Conservation (phyloP, 2,113 vertebrate species). For the Thalassoma bifasciatum region DNA sequence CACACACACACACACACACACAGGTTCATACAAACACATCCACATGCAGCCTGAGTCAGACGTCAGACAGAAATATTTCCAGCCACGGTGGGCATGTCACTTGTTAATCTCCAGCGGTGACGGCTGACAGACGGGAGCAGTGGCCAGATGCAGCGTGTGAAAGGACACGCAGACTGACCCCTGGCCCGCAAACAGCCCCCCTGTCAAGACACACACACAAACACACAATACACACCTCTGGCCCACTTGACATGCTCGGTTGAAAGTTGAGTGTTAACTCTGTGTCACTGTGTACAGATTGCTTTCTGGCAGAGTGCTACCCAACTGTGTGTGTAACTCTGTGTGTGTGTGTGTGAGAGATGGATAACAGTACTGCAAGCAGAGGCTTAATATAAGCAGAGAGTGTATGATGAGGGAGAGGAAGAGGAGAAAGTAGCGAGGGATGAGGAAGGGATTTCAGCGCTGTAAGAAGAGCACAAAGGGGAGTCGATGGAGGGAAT, state of each 20-base stretch:
- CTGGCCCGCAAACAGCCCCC: neutral
- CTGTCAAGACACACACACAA: constrained; percentile 15
- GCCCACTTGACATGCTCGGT: constrained; percentile 20
- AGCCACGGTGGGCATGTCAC: constrained; percentile 65
- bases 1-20: constrained; percentile 18
- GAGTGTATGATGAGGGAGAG: constrained; percentile 5
- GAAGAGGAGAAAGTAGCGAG: constrained; percentile 5
- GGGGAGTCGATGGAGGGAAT: constrained; percentile 1
- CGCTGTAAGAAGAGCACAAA: constrained; percentile 18
- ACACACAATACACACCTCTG: constrained; percentile 29
- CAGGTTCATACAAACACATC: constrained; percentile 13
- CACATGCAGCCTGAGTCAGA: constrained; percentile 16
- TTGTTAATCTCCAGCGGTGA: constrained; percentile 77
- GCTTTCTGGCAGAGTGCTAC: constrained; percentile 6
- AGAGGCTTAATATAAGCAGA: constrained; percentile 10
- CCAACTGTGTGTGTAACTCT: neutral
- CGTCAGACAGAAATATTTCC: constrained; percentile 68
- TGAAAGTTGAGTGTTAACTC: constrained; percentile 24
- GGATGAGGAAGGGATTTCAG: constrained; percentile 8
- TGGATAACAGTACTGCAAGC: neutral
- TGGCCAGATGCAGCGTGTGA: constrained; percentile 58
- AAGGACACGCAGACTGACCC: constrained; percentile 60
- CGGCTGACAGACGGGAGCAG: constrained; percentile 69
- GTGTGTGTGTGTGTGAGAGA: constrained; percentile 12
- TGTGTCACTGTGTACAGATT: constrained; percentile 24